phyloP scores from a whole-genome alignment of 2,888 invertebrate species.

The Macrostomum cliftonense region DNA sequence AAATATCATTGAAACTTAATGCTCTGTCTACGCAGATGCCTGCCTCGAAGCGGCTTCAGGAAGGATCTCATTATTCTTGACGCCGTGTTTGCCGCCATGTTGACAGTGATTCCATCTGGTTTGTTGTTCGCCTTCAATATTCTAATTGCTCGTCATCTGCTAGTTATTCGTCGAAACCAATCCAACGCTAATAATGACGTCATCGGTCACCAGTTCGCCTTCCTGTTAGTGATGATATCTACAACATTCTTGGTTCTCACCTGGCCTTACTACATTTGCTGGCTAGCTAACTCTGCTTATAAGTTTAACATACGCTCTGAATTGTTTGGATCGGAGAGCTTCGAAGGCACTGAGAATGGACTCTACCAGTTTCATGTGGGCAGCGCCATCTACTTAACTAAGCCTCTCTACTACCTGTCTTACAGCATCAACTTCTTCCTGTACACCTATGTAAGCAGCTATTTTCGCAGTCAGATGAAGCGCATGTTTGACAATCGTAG shows the following conservation, averaged over 20 bases:
- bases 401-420: slow-evolving; percentile 8
- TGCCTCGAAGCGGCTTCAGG: slow-evolving; percentile 15
- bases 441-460: slow-evolving; percentile 6
- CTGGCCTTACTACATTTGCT: slow-evolving; percentile 26
- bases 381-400: slow-evolving; percentile 5
- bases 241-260: slow-evolving; percentile 27
- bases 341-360: too few relatives aligned
- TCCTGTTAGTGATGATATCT: slow-evolving; percentile 26
- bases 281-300: too few relatives aligned
- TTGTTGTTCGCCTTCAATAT: slow-evolving; percentile 23
- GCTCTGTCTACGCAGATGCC: slow-evolving; percentile 18
- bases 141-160: slow-evolving; percentile 22
- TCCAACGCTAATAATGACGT: slow-evolving; percentile 24
- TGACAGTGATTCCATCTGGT: slow-evolving; percentile 26
- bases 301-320: too few relatives aligned
- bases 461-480: slow-evolving; percentile 10
- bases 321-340: too few relatives aligned
- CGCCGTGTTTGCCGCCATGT: slow-evolving; percentile 22
- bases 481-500: slow-evolving; percentile 9
- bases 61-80: slow-evolving; percentile 21
- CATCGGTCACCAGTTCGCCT: slow-evolving; percentile 27
- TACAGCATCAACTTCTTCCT: slow-evolving; percentile 9
- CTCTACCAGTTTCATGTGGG: slow-evolving; percentile 2
- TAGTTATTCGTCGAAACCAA: too few relatives aligned
- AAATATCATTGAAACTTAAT: too few relatives aligned